phyloP scores from a whole-genome alignment of 2,797 vertebrate species.

The Toxotes lorentzi region DNA sequence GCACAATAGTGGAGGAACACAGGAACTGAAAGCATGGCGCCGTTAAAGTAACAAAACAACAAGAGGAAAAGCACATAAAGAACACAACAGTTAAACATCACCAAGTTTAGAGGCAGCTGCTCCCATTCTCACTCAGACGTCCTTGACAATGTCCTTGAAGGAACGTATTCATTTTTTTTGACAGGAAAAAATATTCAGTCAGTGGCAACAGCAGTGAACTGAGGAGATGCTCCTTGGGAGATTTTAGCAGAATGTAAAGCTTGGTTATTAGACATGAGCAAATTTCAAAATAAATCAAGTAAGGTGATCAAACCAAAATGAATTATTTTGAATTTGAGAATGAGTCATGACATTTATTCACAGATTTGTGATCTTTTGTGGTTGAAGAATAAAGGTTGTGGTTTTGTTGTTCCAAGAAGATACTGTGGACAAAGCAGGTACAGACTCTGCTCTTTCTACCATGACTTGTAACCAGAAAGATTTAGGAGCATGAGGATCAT shows the following conservation, averaged over 20 bases:
- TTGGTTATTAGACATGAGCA: constrained; percentile 16
- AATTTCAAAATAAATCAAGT: constrained; percentile 35
- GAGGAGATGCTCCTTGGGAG: constrained; percentile 24
- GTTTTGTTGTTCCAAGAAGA: constrained; percentile 8
- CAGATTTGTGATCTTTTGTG: constrained; percentile 1
- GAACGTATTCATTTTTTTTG: constrained; percentile 38
- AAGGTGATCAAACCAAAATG: neutral
- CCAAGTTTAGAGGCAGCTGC: constrained; percentile 5
- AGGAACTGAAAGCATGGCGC: constrained; percentile 13
- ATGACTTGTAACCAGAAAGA: constrained; percentile 19
- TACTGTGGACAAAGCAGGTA: neutral
- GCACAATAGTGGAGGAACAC: neutral
- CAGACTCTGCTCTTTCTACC: constrained; percentile 16
- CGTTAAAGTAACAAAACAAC: constrained; percentile 33
- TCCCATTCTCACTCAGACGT: constrained; percentile 35
- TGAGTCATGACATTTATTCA: neutral
- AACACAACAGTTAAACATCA: neutral
- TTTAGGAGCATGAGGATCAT: constrained; percentile 7
- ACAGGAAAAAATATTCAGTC: constrained; percentile 17
- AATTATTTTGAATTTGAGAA: constrained; percentile 1
- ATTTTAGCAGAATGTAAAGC: constrained; percentile 39
- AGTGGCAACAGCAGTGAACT: constrained; percentile 20
- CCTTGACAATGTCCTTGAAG: constrained; percentile 60
- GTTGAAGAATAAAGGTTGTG: constrained; percentile 4
- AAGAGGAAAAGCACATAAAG: constrained; percentile 42